Evolutionary conservation across 2,113 vertebrate genomes (phyloP), one percentile per base, ranked within the genome.

Genomic region (Zosterops borbonicus): DNA sequence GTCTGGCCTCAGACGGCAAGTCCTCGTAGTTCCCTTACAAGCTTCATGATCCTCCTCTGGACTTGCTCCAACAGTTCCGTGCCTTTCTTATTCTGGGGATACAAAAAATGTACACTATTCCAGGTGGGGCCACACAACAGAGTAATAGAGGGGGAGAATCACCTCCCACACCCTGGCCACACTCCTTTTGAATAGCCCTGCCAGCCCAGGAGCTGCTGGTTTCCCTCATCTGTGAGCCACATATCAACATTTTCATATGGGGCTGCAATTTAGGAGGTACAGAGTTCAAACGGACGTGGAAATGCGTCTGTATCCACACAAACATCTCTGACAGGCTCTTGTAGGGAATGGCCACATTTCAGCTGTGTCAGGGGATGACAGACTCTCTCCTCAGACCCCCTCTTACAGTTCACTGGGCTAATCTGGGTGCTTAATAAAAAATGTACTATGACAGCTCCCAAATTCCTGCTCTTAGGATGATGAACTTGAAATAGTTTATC

Each of bases 211-310:
- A 69, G 67, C 47, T 53, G 73, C 58, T 5, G 6, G 7, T 37
- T 21, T 23, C n/a, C 24, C 22, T 46, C 4, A 5, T 14, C 24
- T 24, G 6, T 21, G 35, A 71, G 47, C 53, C 3, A 1, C 0
- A 0, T 3, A n/a, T 2, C 39, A 12, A 8, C 37, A 25, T 60
- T 64, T 46, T 46, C 41, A 22, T 6, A 4, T 5, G 13, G 23
- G 20, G 12, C 49, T 47, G 24, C 59, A 33, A 4, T 50, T 55
- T 59, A 35, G 33, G 5, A 29, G 13, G 28, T 3, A 11, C 35
- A 47, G 53, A 4, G 44, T 42, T 13, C 41, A 37, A 46, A 20
- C 2, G 28, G 41, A n/a, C 0, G 1, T 20, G 14, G 17, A 24
- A 50, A 22, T 20, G 33, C 12, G 5, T 5, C 42, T 68, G 49